Base-by-base conservation (phyloP, 2,888 invertebrate species). In the Pherbina coryleti region DNA sequence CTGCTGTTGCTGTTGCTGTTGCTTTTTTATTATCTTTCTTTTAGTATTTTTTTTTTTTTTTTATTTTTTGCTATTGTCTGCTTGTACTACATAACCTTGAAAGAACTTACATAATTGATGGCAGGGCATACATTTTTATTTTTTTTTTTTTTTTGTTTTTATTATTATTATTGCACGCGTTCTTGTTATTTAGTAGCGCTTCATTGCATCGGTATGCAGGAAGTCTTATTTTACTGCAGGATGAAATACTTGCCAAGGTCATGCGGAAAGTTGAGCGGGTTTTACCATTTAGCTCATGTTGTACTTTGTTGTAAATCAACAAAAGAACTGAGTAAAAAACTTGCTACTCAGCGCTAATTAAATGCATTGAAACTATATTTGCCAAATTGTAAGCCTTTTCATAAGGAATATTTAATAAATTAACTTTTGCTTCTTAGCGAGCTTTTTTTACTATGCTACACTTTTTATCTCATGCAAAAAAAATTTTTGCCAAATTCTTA, bases 31-130 rank as follows among this genome's bases (percentile, higher is more conserved):
- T 11, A 17, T 67, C 5, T 49, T 37, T 17, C 4, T 60, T 44
- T 44, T 57, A 72, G 9, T 9, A 8, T 9, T 34, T 14, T 44
- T 37, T 60, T 22, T 5, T n/a, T 17, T 7, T 4, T 73, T 60
- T n/a, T 19, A 44, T 49, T 1, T 37, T 28, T 31, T 28, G n/a
- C 17, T 11, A 7, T 34, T 14, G 34, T 44, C 19, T 19, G 19
- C 25, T 14, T 70, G 72, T 34, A 62, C 71, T 3, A 5, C 25
- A 34, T 57, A 74, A 78, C 77, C 77, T 78, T 78, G 77, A 74
- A 78, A 73, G 77, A 78, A 69, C 67, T 78, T 78, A 78, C 74
- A 74, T 78, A 78, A 78, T 77, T 74, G 67, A 69, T 78, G 74
- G 77, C 62, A 60, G 17, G 66, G 22, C 55, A 72, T 62, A 49